phyloP scores from a whole-genome alignment of 2,797 vertebrate species.

The Gobio occitaniae region DNA sequence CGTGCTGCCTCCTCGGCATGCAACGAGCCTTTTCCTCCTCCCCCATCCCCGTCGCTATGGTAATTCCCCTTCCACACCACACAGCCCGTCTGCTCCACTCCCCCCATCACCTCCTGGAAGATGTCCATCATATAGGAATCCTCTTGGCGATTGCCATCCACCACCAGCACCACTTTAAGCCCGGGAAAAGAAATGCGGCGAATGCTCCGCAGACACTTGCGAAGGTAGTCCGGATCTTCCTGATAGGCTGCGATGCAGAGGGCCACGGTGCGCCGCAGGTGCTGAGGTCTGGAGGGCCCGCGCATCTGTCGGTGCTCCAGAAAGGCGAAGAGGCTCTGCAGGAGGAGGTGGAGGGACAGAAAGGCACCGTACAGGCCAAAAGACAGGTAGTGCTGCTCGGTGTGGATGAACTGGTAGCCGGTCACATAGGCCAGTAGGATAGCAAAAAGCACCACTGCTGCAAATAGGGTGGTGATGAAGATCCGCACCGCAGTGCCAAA shows the following conservation, averaged over 20 bases:
- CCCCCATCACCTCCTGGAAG: constrained; percentile 93
- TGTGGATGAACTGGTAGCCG: constrained; percentile 98
- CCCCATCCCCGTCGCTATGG: constrained; percentile 82
- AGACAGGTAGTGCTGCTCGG: constrained; percentile 96
- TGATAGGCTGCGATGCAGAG: constrained; percentile 97
- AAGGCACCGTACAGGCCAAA: constrained; percentile 97
- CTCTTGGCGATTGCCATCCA: constrained; percentile 92
- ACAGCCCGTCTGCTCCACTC: constrained; percentile 82
- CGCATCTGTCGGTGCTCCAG: constrained; percentile 94
- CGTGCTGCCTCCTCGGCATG: constrained; percentile 82
- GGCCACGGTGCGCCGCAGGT: constrained; percentile 83
- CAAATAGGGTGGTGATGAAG: constrained; percentile 92
- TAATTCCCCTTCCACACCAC: constrained; percentile 95
- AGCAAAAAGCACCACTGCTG: constrained; percentile 90
- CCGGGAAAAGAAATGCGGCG: constrained; percentile 90
- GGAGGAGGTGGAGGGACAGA: constrained; percentile 93
- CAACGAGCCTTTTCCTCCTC: constrained; percentile 63
- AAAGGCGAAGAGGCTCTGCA: constrained; percentile 96
- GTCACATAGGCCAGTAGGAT: constrained; percentile 96
- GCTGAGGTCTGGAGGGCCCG: constrained; percentile 72
- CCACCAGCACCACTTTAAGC: constrained; percentile 95
- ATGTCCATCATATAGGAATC: constrained; percentile 98
- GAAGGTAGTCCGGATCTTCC: constrained; percentile 95
- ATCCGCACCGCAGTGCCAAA: constrained; percentile 88
- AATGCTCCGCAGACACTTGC: constrained; percentile 91